Percentiles rank a stretch among this genome's conserved stretches.
Evolutionary conservation across 1,140 invertebrate genomes (phyloP).

Genomic region (Carcinoscorpius rotundicauda): DNA sequence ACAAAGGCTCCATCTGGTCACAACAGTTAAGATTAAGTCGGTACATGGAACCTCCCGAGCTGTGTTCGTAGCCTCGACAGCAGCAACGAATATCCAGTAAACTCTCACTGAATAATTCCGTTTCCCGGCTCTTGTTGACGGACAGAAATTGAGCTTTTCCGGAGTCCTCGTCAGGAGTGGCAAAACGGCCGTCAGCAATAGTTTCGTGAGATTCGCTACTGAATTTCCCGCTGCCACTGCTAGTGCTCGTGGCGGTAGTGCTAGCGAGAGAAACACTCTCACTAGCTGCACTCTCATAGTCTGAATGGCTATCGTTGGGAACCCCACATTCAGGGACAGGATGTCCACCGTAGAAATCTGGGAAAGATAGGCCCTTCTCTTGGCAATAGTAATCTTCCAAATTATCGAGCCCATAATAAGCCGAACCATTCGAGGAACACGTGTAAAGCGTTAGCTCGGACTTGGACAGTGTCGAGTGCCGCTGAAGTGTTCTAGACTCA

Average conservation of each 20-base stretch:
- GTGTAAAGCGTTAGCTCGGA: slow-evolving; percentile 14
- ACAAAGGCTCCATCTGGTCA: slow-evolving; percentile 22
- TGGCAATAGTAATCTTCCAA: slow-evolving; percentile 13
- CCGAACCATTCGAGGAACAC: background rate
- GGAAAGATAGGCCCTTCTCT: slow-evolving; percentile 2
- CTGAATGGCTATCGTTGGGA: slow-evolving; percentile 13
- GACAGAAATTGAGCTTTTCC: no score
- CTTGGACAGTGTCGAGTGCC: slow-evolving; percentile 7
- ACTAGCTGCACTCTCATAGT: slow-evolving; percentile 15
- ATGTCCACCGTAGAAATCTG: slow-evolving; percentile 21
- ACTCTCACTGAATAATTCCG: no score
- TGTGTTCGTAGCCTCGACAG: background rate
- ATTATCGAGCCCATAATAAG: slow-evolving; percentile 10
- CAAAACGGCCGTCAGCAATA: no score
- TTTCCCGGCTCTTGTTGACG: no score
- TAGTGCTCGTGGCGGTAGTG: background rate
- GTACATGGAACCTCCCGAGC: slow-evolving; percentile 4
- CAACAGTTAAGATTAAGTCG: slow-evolving; percentile 18
- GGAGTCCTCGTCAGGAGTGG: no score
- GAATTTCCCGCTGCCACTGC: background rate
- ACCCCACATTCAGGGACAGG: slow-evolving; percentile 8
- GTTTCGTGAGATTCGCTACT: no score
- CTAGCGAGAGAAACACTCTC: background rate
- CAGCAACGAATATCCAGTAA: no score
- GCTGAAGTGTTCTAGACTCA: background rate